These are phyloP conservation scores for Turdus rufiventris DNA, from an alignment of 2,113 vertebrate species.

Conservation along the genomic window DNA sequence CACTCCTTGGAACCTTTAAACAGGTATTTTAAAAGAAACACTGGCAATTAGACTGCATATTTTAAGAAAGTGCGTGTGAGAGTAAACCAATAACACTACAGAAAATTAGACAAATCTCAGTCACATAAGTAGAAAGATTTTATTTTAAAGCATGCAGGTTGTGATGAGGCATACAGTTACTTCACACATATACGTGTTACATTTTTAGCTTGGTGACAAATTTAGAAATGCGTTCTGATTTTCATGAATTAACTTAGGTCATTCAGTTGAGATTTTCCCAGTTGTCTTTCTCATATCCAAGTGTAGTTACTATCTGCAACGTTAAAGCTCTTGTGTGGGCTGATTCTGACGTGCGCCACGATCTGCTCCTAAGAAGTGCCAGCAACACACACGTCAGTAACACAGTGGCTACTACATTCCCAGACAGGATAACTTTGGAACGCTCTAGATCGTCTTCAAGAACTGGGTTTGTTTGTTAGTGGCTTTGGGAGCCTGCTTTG, in stretches of 20 bases:
- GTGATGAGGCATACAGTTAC: not conserved
- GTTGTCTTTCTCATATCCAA: not conserved
- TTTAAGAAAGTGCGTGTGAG: not conserved
- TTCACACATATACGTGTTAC: not conserved
- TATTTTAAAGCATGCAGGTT: constrained; percentile 19
- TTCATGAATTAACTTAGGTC: not conserved
- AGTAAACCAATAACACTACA: not conserved
- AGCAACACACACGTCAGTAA: not conserved
- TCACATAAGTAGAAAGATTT: not conserved
- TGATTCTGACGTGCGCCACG: not conserved
- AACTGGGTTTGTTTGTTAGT: not conserved
- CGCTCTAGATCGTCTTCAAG: not conserved
- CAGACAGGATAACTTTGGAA: not conserved
- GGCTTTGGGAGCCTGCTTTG: not conserved
- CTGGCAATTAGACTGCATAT: not conserved
- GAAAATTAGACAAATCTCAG: not conserved
- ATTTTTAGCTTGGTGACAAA: not conserved
- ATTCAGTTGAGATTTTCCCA: not conserved
- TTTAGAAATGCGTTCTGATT: not conserved
- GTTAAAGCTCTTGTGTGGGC: not conserved
- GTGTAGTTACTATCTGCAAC: not conserved
- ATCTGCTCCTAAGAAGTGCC: not conserved
- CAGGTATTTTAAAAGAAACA: not conserved
- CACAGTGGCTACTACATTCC: not conserved
- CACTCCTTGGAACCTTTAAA: not conserved